These are phyloP conservation scores for Halocynthia aurantium DNA, from an alignment of 23 tunicate genomes.

Conservation along the genomic window DNA sequence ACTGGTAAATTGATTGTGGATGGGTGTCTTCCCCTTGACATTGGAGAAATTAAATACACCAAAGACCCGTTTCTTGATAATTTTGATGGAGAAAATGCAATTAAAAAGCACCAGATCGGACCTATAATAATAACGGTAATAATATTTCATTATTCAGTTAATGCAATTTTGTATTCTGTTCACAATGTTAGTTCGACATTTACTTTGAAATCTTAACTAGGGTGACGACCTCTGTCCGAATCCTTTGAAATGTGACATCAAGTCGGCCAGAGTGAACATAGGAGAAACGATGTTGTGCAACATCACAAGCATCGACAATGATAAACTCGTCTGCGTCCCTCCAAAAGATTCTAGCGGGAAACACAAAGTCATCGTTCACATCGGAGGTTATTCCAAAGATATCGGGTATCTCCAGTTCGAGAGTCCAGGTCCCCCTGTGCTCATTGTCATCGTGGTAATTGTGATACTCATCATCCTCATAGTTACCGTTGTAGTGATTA, in stretches of 20 bases:
- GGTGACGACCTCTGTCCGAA: conserved; percentile 53
- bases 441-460: conserved; percentile 6
- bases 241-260: conserved; percentile 16
- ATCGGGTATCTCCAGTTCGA: conserved; percentile 47
- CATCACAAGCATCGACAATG: conserved; percentile 48
- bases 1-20: conserved; percentile 16
- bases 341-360: conserved; percentile 24
- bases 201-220: conserved; percentile 14
- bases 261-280: conserved; percentile 30
- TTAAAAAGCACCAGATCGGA: conserved; percentile 8
- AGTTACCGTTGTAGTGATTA: conserved; percentile 1
- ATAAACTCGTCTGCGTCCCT: conserved; percentile 52
- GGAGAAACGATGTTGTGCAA: conserved; percentile 51
- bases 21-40: conserved; percentile 6
- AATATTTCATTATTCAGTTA: not conserved
- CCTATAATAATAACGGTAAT: conserved; percentile 22
- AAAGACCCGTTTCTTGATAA: conserved; percentile 16
- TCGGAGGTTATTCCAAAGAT: conserved; percentile 50
- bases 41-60: conserved; percentile 13
- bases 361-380: conserved; percentile 19
- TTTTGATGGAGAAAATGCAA: not conserved
- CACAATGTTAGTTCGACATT: not conserved
- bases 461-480: conserved; percentile 13
- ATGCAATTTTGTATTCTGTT: not conserved
- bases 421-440: not conserved